Percentiles rank a stretch among this genome's conserved stretches.
phyloP scores from a whole-genome alignment of 2,888 invertebrate species.

The Pyrgus malvae region DNA sequence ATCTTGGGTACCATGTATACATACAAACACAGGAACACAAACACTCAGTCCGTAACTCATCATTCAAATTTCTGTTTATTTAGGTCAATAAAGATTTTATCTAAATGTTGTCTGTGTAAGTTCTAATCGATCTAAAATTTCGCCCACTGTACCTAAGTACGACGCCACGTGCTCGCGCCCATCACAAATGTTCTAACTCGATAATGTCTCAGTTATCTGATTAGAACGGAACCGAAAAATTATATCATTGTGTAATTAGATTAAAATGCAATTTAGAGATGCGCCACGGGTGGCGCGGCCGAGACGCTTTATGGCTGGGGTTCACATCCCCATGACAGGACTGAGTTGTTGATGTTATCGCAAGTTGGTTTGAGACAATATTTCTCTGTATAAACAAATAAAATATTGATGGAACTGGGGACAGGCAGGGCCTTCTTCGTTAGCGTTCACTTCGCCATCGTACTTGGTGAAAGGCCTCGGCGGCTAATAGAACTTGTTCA shows the following conservation, averaged over 20 bases:
- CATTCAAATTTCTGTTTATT: no score
- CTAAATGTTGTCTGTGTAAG: no score
- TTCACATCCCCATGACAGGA: slow-evolving; percentile 4
- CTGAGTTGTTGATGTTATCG: slow-evolving; percentile 10
- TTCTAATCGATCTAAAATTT: no score
- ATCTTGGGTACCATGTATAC: no score
- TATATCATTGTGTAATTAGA: slow-evolving; percentile 78
- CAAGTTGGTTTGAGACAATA: slow-evolving; percentile 2
- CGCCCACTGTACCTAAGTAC: neutral
- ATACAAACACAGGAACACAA: no score
- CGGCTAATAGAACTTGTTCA: no score
- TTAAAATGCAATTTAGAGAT: slow-evolving; percentile 80
- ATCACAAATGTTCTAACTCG: slow-evolving; percentile 68
- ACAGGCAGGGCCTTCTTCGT: no score
- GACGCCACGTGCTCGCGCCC: slow-evolving; percentile 53
- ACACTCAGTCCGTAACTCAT: no score
- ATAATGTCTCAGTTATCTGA: slow-evolving; percentile 75
- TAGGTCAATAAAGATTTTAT: no score
- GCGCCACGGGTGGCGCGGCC: slow-evolving; percentile 67
- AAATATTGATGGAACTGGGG: no score
- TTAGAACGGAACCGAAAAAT: slow-evolving; percentile 79
- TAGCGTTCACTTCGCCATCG: no score
- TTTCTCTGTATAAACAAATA: neutral
- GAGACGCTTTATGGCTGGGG: slow-evolving; percentile 48
- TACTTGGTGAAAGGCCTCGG: no score